Evolutionary conservation across 2,888 invertebrate genomes (phyloP), one percentile per base, ranked within the genome.

Genomic region (Orgyia antiqua): DNA sequence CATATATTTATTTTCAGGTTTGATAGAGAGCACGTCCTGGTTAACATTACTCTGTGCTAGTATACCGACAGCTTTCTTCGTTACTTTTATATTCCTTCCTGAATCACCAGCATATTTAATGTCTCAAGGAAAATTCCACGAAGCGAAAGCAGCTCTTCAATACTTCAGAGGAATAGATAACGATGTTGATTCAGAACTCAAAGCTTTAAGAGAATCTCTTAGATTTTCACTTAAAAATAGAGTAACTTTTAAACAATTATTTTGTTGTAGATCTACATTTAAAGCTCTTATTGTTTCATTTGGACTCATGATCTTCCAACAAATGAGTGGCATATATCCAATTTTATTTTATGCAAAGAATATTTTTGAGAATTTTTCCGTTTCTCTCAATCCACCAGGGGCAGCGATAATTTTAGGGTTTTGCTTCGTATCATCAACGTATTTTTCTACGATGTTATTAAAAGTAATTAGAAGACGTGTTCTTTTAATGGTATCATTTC

Each of bases 41-140:
- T 48, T 83, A 2, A 77, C 80, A 10, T 55, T 86, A 1, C 66
- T 87, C 3, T 76, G 75, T 25, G 76, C 83, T 1, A 71, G 68
- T 25, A 60, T 87, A 27, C 87, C 87, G 0, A 63, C 79, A 2
- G 67, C 74, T 1, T 87, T 77, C 51, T 87, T 87, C 56, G 45
- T 83, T 1, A 80, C 76, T 1, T 88, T 90, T 59, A 83, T 88
- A n/a, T 88, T 90, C 39, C 83, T 93, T 36, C 93, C 93, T 0
- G 94, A 94, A 66, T 91, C 92, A 0, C 93, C 94, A 0, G 83
- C 89, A 2, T 90, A 89, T 60, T 68, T 91, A 17, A 71, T 88
- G 58, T 82, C 87, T 5, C 88, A 88, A 50, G 87, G 87, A 3
- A 86, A 88, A 48, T 67, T 64, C 20, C 65, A 74, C 17, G 90